phyloP scores from a whole-genome alignment of 2,113 vertebrate genomes.

The Vulpes ferrilata region DNA sequence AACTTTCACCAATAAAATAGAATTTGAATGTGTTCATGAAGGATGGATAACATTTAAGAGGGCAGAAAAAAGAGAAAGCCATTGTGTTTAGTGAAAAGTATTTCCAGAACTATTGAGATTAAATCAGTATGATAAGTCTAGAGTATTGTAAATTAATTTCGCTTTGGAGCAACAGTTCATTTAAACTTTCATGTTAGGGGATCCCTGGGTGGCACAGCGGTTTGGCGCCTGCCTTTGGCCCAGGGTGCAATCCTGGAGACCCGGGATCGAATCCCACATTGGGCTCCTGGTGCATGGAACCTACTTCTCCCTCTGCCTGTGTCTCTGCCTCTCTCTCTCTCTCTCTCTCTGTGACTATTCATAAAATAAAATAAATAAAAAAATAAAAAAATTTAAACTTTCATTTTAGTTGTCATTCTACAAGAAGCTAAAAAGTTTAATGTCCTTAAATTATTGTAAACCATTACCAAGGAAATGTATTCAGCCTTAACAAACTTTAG shows the following conservation, averaged over 20 bases:
- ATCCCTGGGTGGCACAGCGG: no score
- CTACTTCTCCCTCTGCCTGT: no score
- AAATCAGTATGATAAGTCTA: neutral
- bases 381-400: neutral
- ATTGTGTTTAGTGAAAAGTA: neutral
- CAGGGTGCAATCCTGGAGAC: no score
- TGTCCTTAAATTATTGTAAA: constrained; percentile 15
- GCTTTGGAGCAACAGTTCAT: neutral
- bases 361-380: no score
- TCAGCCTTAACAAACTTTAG: neutral
- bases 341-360: no score
- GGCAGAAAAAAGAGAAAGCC: neutral
- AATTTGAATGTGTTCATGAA: constrained; percentile 36
- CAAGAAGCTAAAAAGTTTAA: neutral
- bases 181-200: constrained; percentile 22
- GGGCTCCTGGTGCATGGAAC: no score
- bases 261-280: no score
- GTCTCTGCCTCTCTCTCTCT: no score
- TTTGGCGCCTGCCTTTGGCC: no score
- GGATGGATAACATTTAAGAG: neutral
- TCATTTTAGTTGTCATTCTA: neutral
- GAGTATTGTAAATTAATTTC: neutral
- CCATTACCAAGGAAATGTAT: constrained; percentile 21
- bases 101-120: neutral
- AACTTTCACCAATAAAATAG: neutral